phyloP scores from a whole-genome alignment of 2,888 invertebrate species.

The Blera fallax region DNA sequence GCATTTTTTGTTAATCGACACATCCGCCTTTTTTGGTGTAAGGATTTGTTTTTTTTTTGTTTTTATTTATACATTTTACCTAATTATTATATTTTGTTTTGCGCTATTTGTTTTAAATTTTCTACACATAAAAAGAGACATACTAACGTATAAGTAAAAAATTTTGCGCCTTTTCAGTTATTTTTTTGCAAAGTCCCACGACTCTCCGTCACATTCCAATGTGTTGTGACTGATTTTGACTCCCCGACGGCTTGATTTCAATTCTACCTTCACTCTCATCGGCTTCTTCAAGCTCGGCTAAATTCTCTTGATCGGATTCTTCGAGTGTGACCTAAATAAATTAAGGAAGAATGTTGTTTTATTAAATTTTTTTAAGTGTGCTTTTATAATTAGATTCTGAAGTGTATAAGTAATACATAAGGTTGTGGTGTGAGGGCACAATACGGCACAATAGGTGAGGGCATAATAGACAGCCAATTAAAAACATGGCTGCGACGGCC shows the following conservation, averaged over 20 bases:
- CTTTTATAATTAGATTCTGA: too few relatives aligned
- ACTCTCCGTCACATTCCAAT: slow-evolving; percentile 96
- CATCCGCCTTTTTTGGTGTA: slow-evolving; percentile 52
- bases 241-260: slow-evolving; percentile 81
- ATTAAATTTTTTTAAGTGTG: too few relatives aligned
- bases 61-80: slow-evolving; percentile 63
- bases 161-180: slow-evolving; percentile 93
- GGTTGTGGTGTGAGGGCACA: too few relatives aligned
- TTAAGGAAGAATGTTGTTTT: not conserved
- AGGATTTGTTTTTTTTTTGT: slow-evolving; percentile 33
- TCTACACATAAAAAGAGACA: slow-evolving; percentile 68
- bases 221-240: slow-evolving; percentile 84
- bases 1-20: slow-evolving; percentile 38
- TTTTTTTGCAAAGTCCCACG: slow-evolving; percentile 94
- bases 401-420: too few relatives aligned
- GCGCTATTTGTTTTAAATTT: slow-evolving; percentile 71
- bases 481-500: too few relatives aligned
- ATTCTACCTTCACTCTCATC: slow-evolving; percentile 80
- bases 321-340: slow-evolving; percentile 89
- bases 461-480: too few relatives aligned
- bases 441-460: too few relatives aligned
- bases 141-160: slow-evolving; percentile 92
- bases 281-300: slow-evolving; percentile 86
- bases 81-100: slow-evolving; percentile 53
- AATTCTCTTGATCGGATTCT: slow-evolving; percentile 84